Percentiles rank a stretch among this genome's conserved stretches.
Evolutionary conservation across 2,797 vertebrate genomes (phyloP).

Genomic region (Alcedo atthis): DNA sequence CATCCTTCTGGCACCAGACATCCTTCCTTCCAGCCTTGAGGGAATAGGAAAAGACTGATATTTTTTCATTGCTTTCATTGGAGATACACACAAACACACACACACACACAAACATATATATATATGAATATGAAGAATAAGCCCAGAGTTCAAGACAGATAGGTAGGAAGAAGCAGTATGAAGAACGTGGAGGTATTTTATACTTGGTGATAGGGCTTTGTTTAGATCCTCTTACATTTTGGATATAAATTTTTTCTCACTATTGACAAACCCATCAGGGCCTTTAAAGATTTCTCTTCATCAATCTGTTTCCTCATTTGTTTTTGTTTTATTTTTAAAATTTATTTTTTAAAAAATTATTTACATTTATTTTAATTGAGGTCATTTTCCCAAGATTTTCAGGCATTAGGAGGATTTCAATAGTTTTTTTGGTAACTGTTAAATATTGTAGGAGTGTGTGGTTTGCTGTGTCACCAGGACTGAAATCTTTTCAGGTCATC

Average conservation of each 20-base stretch:
- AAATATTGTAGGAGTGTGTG: background rate
- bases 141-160: background rate
- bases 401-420: background rate
- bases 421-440: background rate
- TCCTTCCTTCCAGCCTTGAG: background rate
- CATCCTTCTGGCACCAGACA: background rate
- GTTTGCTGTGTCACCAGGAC: background rate
- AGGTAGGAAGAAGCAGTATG: background rate
- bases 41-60: background rate
- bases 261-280: background rate
- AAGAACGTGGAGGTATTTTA: background rate
- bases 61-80: background rate
- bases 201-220: background rate
- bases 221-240: background rate
- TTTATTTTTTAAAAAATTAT: no score
- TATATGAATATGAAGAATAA: background rate
- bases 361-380: background rate
- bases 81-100: no score
- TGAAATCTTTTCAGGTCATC: background rate
- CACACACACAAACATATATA: no score
- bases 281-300: background rate
- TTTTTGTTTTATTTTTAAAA: background rate
- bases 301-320: background rate
- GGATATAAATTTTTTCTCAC: background rate
- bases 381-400: background rate